A percentile compares a stretch with the other conserved stretches of the same genome.
phyloP scores from a whole-genome alignment of 2,113 vertebrate genomes.

The Lanius ludovicianus region DNA sequence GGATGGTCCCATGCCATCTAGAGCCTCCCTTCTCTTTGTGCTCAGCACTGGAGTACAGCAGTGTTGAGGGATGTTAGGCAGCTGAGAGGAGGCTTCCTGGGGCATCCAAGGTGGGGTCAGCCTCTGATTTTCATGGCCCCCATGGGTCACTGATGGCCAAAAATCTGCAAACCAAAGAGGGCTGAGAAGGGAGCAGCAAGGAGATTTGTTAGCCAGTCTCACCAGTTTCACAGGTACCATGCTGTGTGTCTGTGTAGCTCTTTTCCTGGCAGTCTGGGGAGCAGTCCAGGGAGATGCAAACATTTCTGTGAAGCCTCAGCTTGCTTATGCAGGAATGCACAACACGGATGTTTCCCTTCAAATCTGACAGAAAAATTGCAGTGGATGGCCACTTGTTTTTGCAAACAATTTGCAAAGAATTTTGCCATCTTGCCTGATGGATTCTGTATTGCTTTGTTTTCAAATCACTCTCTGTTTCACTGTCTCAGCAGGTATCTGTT shows the following conservation, averaged over 20 bases:
- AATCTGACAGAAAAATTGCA: slow-evolving; percentile 35
- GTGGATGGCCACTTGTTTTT: slow-evolving; percentile 3
- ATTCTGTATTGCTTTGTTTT: background rate
- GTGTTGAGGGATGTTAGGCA: background rate
- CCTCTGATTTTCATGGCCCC: background rate
- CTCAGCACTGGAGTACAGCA: background rate
- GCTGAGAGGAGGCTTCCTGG: background rate
- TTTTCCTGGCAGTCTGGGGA: background rate
- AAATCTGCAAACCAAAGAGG: background rate
- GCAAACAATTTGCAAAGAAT: background rate
- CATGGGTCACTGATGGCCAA: background rate
- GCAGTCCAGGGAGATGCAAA: fast-evolving
- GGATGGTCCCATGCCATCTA: background rate
- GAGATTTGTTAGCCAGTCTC: background rate
- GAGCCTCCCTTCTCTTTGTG: background rate
- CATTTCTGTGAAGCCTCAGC: background rate
- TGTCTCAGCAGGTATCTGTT: background rate
- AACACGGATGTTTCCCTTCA: background rate
- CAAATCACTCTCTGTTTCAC: background rate
- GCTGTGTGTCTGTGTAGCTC: fast-evolving
- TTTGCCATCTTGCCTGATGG: background rate
- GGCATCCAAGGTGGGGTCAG: background rate
- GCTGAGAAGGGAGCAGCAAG: background rate
- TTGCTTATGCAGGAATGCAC: background rate
- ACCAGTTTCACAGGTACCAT: background rate